phyloP scores from a whole-genome alignment of 2,113 vertebrate genomes.

The Strix aluco region DNA sequence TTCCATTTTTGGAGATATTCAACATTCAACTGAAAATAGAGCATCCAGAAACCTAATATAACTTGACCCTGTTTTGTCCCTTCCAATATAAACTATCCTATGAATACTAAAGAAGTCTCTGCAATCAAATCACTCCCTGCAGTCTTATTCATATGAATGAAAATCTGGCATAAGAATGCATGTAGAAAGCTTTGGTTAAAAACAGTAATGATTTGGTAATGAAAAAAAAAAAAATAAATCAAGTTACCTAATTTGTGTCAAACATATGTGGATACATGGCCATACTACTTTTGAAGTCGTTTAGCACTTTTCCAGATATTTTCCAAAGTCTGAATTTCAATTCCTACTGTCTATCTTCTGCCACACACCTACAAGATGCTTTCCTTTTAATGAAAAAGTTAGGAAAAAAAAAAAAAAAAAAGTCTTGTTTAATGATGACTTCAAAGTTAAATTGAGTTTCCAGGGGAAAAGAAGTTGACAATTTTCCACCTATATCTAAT shows the following conservation, averaged over 20 bases:
- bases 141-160: background rate
- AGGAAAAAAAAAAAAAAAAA: background rate
- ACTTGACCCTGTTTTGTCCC: background rate
- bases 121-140: background rate
- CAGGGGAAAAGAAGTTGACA: background rate
- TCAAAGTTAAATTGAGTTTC: background rate
- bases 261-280: background rate
- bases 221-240: background rate
- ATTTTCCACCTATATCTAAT: background rate
- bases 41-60: background rate
- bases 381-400: background rate
- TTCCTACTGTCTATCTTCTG: background rate
- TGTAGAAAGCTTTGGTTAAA: background rate
- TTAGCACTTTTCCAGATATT: background rate
- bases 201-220: background rate
- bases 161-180: background rate
- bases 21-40: background rate
- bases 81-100: background rate
- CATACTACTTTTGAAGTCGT: background rate
- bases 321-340: background rate
- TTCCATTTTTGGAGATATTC: background rate
- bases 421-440: background rate
- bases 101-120: background rate
- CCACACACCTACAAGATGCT: background rate
- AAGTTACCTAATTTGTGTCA: background rate